Percentiles rank a stretch among this genome's conserved stretches.
phyloP scores from a whole-genome alignment of 2,797 vertebrate species.

The Platyrinchus mystaceus region DNA sequence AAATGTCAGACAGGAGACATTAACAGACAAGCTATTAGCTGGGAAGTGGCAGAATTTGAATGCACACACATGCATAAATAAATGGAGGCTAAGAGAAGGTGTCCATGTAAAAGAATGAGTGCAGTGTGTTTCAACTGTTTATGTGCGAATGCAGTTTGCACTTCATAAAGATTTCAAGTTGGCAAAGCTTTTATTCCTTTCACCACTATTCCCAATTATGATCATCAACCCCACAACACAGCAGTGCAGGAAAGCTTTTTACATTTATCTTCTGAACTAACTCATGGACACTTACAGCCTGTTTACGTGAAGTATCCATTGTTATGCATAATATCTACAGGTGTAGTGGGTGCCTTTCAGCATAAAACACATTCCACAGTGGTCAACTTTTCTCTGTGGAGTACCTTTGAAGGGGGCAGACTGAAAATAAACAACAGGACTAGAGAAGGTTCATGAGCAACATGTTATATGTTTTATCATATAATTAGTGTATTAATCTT shows the following conservation, averaged over 20 bases:
- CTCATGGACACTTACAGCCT: neutral
- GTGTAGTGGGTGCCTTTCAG: neutral
- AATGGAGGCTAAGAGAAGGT: neutral
- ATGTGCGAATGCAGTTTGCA: neutral
- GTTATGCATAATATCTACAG: neutral
- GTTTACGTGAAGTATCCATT: rapidly evolving
- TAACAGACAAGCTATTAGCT: neutral
- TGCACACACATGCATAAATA: neutral
- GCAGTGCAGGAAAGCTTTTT: neutral
- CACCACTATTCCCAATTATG: neutral
- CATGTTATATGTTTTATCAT: rapidly evolving
- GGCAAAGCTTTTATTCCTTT: neutral
- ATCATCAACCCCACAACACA: neutral
- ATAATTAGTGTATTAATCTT: neutral
- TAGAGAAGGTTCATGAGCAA: neutral
- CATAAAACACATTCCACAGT: neutral
- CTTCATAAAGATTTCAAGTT: neutral
- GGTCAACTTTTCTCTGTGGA: neutral
- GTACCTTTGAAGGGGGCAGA: neutral
- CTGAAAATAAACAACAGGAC: neutral
- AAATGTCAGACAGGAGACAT: neutral
- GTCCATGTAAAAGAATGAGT: neutral
- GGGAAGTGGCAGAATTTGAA: neutral
- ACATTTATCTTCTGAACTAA: neutral
- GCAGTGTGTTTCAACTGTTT: neutral